phyloP scores from a whole-genome alignment of 2,797 vertebrate genomes.

The Salmo trutta region DNA sequence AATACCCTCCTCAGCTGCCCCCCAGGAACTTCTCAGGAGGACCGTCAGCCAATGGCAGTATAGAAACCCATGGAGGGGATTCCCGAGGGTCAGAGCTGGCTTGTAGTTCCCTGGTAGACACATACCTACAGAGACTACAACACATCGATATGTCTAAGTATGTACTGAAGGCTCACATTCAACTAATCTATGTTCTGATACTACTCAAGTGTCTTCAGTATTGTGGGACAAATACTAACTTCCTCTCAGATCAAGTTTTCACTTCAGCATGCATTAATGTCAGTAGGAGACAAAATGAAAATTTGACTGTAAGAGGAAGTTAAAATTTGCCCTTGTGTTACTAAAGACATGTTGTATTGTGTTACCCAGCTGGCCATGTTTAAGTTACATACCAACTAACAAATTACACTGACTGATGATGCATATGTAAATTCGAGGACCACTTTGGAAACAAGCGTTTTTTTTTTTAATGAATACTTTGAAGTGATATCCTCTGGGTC shows the following conservation, averaged over 20 bases:
- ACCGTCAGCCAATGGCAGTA: constrained; percentile 66
- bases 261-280: constrained; percentile 46
- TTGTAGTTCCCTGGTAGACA: constrained; percentile 78
- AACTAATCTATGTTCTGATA: too few relatives aligned
- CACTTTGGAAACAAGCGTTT: too few relatives aligned
- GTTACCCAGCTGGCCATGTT: too few relatives aligned
- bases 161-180: constrained; percentile 3
- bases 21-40: constrained; percentile 80
- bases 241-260: constrained; percentile 45
- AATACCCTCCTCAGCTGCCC: constrained; percentile 83
- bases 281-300: too few relatives aligned
- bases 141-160: constrained; percentile 85
- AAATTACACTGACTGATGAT: neutral
- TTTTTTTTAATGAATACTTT: too few relatives aligned
- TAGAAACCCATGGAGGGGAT: constrained; percentile 70
- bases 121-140: constrained; percentile 83
- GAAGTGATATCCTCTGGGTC: too few relatives aligned
- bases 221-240: too few relatives aligned
- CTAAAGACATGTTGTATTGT: too few relatives aligned
- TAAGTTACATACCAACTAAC: neutral
- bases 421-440: neutral
- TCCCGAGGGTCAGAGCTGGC: constrained; percentile 63
- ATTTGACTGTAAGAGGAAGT: too few relatives aligned
- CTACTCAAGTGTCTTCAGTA: too few relatives aligned
- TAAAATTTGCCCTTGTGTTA: too few relatives aligned